Evolutionary conservation across 2,888 invertebrate species (phyloP).

Genomic region (Agrochola litura): DNA sequence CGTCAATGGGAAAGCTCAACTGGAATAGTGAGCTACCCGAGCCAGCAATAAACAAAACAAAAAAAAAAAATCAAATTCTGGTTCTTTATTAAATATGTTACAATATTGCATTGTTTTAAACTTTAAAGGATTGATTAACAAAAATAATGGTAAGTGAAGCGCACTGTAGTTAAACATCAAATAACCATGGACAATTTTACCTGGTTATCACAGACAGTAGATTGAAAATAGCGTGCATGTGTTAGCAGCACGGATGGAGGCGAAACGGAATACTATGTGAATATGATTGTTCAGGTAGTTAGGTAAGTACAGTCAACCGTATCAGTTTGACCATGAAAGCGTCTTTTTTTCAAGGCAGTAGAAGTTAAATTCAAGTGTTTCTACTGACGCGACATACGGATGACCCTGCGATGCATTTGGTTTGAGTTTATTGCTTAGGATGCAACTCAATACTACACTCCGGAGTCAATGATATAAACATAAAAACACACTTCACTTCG

Average conservation of each 20-base stretch:
- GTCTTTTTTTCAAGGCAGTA: not conserved
- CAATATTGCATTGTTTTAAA: conserved; percentile 73
- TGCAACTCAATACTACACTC: not conserved
- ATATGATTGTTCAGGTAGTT: not conserved
- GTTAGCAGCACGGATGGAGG: not conserved
- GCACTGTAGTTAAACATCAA: conserved; percentile 36
- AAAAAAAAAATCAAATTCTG: conserved; percentile 47
- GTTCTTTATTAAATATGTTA: conserved; percentile 76
- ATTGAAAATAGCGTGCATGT: not conserved
- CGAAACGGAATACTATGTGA: not conserved
- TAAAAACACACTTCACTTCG: not conserved
- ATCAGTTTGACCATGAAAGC: not conserved
- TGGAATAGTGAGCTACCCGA: no score
- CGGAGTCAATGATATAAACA: not conserved
- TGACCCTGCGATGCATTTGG: not conserved
- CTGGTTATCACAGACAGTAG: not conserved
- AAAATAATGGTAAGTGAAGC: conserved; percentile 52
- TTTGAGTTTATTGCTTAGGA: not conserved
- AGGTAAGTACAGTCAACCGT: not conserved
- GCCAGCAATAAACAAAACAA: conserved; percentile 23
- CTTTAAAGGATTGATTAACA: conserved; percentile 54
- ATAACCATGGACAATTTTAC: not conserved
- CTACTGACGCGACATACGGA: not conserved
- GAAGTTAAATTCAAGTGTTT: not conserved
- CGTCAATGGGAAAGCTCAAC: no score